Base-by-base conservation (phyloP, 2,888 invertebrate species). In the Epinotia ramella region DNA sequence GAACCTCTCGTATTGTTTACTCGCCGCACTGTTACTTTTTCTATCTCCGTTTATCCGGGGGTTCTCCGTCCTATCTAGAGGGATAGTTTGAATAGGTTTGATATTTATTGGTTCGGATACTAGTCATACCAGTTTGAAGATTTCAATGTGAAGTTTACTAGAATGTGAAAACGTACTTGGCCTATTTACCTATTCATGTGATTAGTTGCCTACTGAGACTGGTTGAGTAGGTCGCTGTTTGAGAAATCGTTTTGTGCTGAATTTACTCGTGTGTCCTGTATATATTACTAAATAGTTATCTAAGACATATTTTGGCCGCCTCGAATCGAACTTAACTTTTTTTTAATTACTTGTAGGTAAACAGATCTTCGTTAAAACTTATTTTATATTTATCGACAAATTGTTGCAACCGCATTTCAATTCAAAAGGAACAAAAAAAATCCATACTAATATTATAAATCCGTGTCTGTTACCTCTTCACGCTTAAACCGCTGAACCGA, bases 1-100 rank as follows among this genome's bases (percentile, higher is more conserved):
- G 90, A 86, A 86, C 87, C 87, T 81, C 79, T 79, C 78, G 81
- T 83, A 90, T 89, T 92, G 92, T 91, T 90, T 88, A 88, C 86
- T 78, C 79, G 71, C 70, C 73, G 56, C 66, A 44, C 57, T 63
- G 53, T 16, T 73, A 53, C 79, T 73, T 80, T 80, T 78, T 83
- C 81, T 80, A 81, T 77, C 78, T 82, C 80, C 80, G 73, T 79
- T 77, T 83, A 80, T 80, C n/a, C n/a, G n/a, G n/a, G n/a, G n/a
- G n/a, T n/a, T n/a, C n/a, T n/a, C n/a, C n/a, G n/a, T n/a, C n/a
- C n/a, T n/a, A 83, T 80, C 81, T 81, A 81, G 81, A 81, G 73
- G 78, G 78, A 67, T 78, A 70, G 67, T 73, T 68, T 77, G 77
- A 73, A 79, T 62, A 56, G 75, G n/a, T 46, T 65, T 65, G 64